Conservation (phyloP, 2,797 vertebrate species). For the Eutrigla gurnardus region DNA sequence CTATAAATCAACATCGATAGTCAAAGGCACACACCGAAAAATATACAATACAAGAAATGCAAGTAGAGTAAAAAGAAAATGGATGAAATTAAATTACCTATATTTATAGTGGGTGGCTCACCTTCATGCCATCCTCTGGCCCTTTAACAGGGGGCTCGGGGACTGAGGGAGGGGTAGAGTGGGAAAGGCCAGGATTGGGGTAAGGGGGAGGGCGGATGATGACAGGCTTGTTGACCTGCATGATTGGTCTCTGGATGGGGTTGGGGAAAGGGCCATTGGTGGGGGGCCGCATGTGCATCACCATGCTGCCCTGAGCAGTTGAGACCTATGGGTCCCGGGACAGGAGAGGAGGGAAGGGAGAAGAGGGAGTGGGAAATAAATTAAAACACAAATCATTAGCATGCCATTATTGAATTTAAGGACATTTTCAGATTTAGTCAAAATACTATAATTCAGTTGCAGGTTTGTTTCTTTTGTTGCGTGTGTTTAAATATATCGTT, state of each 20-base stretch:
- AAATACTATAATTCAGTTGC: not conserved
- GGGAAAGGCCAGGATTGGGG: constrained; percentile 78
- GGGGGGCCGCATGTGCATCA: constrained; percentile 89
- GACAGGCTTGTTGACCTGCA: constrained; percentile 88
- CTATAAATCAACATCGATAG: not conserved
- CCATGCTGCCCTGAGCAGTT: constrained; percentile 85
- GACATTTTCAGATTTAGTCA: constrained; percentile 13
- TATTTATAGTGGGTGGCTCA: constrained; percentile 89
- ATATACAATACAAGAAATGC: constrained; percentile 26
- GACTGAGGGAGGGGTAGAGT: constrained; percentile 80
- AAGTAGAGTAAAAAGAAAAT: constrained; percentile 63
- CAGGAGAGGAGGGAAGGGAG: not conserved
- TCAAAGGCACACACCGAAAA: constrained; percentile 19
- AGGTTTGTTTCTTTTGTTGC: not conserved
- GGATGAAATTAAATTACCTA: constrained; percentile 85
- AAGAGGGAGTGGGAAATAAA: constrained; percentile 15
- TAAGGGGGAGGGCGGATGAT: constrained; percentile 86
- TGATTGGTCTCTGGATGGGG: constrained; percentile 88
- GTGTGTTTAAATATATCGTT: not conserved
- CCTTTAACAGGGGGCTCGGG: constrained; percentile 82
- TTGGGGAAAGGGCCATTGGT: constrained; percentile 86
- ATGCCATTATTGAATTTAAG: not conserved
- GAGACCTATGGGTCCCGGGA: constrained; percentile 71
- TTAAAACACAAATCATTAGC: constrained; percentile 47
- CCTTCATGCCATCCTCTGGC: constrained; percentile 89